Base-by-base conservation (phyloP, 2,888 invertebrate species). In the Nemotelus nigrinus region DNA sequence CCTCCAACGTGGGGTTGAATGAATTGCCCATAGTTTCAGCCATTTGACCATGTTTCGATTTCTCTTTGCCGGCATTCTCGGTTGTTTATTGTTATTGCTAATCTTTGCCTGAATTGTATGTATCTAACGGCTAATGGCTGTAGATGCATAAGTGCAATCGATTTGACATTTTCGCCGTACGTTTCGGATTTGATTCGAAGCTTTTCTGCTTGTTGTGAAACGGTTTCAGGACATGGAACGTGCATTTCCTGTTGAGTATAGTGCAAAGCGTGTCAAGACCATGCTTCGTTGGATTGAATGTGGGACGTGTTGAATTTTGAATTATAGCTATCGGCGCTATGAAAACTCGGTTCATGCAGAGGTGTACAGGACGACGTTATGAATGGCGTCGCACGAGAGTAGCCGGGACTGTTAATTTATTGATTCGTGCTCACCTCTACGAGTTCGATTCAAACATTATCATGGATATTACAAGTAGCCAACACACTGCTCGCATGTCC, bases 1-100 rank as follows among this genome's bases (percentile, higher is more conserved):
- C 25, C 60, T 39, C 41, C 41, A 41, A n/a, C 25, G 41, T 60
- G 60, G 50, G 41, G 41, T 25, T 60, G 39, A 41, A 41, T 43
- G 10, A 25, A 60, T 60, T 39, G 60, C 39, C 41, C 39, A 60
- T 43, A 60, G 5, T 57, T 57, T 25, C 25, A 41, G 60, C 41
- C 10, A 43, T 60, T n/a, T 41, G 60, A 60, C 60, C 60, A 60
- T 60, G 60, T 39, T 60, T 3, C 41, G 60, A 60, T 60, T 60
- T 60, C 60, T 25, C 60, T 60, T 60, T 60, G 3, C 60, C 25
- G 41, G 7, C 60, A 25, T 60, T 25, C 4, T 60, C 39, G 25
- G n/a, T 25, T 60, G 60, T 60, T 60, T 60, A 25, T 60, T 25
- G 41, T 39, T 60, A 25, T 3, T 39, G 41, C 7, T 39, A 25